Percentiles rank a stretch among this genome's conserved stretches.
Conservation (phyloP, 2,888 invertebrate genomes). For the Chrysina gloriosa region DNA sequence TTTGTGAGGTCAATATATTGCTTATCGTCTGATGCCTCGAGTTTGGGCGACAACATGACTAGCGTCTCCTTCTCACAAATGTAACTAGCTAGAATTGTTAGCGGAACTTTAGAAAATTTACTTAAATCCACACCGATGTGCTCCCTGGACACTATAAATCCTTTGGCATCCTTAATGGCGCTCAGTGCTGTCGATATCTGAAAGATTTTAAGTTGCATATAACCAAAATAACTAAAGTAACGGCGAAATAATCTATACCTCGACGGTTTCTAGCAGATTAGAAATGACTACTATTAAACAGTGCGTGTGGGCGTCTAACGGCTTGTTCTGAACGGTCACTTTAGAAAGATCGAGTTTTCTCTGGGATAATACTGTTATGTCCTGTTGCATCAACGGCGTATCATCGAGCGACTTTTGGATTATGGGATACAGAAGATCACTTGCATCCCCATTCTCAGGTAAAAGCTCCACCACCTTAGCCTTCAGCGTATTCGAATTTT, state of each 20-base stretch:
- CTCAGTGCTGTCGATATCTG: not conserved
- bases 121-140: not conserved
- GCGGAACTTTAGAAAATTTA: not conserved
- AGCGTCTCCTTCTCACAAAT: slow-evolving; percentile 21
- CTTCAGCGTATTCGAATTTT: slow-evolving; percentile 75
- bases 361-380: slow-evolving; percentile 70
- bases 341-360: slow-evolving; percentile 66
- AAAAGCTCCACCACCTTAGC: slow-evolving; percentile 69
- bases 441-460: slow-evolving; percentile 7
- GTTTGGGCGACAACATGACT: slow-evolving; percentile 22
- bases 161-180: slow-evolving; percentile 13
- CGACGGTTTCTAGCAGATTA: not conserved
- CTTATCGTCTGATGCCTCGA: not conserved
- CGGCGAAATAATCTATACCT: not conserved
- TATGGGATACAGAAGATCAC: slow-evolving; percentile 64
- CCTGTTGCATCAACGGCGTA: slow-evolving; percentile 76
- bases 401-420: slow-evolving; percentile 74
- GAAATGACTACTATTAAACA: slow-evolving; percentile 52
- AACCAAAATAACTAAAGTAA: slow-evolving; percentile 56
- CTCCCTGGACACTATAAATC: slow-evolving; percentile 42
- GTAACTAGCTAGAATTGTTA: slow-evolving; percentile 2
- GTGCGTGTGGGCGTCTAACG: slow-evolving; percentile 62
- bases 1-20: slow-evolving; percentile 1
- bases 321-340: slow-evolving; percentile 73
- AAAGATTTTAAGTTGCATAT: not conserved